Conservation (phyloP, 2,797 vertebrate genomes). For the Myioborus miniatus region DNA sequence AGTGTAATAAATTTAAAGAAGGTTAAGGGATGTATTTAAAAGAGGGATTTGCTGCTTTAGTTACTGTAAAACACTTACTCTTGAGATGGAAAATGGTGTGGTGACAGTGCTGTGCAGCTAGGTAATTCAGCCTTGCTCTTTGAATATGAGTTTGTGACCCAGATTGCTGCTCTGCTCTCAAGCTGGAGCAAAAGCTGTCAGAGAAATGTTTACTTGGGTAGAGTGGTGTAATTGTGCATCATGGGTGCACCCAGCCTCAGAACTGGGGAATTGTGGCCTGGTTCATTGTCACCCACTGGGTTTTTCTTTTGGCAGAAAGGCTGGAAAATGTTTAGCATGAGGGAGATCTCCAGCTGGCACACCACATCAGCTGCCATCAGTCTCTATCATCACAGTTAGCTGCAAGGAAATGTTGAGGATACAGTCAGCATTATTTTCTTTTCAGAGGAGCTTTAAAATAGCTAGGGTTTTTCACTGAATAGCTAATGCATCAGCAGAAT, state of each 20-base stretch:
- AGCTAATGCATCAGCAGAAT: background rate
- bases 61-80: background rate
- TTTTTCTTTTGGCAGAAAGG: background rate
- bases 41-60: background rate
- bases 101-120: background rate
- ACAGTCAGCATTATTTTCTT: background rate
- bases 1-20: constrained; percentile 44
- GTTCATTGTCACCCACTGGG: background rate
- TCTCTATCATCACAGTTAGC: background rate
- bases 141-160: background rate
- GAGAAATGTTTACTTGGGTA: background rate
- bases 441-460: background rate
- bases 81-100: background rate
- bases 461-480: background rate
- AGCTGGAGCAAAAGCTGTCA: background rate
- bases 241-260: background rate
- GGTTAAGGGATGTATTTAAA: background rate
- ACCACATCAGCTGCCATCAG: background rate
- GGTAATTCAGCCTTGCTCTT: background rate
- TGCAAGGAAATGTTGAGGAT: background rate
- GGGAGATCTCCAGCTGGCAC: background rate
- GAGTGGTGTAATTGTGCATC: background rate
- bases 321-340: background rate
- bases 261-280: background rate
- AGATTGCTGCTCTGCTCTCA: background rate